These are phyloP conservation scores for Merodon equestris DNA, from an alignment of 2,888 invertebrate species.

Conservation along the genomic window DNA sequence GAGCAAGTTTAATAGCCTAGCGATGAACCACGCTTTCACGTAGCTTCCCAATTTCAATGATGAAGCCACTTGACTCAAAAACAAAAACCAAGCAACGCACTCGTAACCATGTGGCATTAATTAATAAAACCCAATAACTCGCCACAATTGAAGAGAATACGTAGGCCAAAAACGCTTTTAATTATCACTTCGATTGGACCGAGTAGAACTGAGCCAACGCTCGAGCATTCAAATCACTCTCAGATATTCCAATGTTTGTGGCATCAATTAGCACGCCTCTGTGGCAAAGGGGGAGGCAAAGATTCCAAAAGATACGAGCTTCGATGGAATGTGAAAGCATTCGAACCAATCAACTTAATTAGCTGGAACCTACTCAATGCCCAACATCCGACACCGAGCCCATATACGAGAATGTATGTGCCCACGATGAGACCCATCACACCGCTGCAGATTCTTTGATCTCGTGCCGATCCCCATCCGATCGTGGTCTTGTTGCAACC, in stretches of 20 bases:
- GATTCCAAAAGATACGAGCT: conserved; percentile 53
- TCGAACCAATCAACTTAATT: conserved; percentile 63
- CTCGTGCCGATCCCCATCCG: conserved; percentile 60
- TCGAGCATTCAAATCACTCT: not conserved
- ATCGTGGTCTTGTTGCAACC: conserved; percentile 66
- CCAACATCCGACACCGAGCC: conserved; percentile 1
- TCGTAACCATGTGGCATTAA: conserved; percentile 59
- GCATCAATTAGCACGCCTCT: conserved; percentile 64
- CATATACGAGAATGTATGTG: conserved; percentile 2
- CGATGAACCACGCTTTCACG: no score
- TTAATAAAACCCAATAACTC: conserved; percentile 61
- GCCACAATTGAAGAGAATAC: conserved; percentile 38
- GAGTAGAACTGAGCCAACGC: conserved; percentile 28
- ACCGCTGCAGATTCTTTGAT: conserved; percentile 53
- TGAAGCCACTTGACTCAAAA: not conserved
- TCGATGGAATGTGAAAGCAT: conserved; percentile 66
- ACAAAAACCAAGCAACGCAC: conserved; percentile 30
- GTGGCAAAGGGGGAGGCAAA: conserved; percentile 23
- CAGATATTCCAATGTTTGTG: conserved; percentile 26
- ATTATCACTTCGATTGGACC: conserved; percentile 61
- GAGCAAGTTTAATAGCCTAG: no score
- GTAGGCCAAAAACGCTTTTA: conserved; percentile 57
- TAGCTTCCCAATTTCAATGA: no score
- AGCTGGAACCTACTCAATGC: conserved; percentile 34
- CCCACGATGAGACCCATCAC: conserved; percentile 50